Conservation (phyloP, 1,140 invertebrate species). For the Drosophila trapezifrons region DNA sequence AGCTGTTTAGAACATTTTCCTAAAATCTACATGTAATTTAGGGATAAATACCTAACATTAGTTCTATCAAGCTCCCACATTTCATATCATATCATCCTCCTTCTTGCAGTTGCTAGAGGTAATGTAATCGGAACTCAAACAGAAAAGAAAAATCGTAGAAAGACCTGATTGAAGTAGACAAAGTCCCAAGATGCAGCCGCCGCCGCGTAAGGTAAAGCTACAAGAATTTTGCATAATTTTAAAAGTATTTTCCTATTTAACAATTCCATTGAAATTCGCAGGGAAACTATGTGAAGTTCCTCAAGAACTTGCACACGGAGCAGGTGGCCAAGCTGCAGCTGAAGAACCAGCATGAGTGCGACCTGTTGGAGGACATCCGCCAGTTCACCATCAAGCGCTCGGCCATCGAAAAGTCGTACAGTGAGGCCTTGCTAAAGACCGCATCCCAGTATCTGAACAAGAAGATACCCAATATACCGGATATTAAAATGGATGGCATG, state of each 20-base stretch:
- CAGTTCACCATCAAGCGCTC: slow-evolving; percentile 96
- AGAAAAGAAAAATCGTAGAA: slow-evolving; percentile 35
- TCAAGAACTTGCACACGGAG: slow-evolving; percentile 96
- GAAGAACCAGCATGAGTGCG: slow-evolving; percentile 98
- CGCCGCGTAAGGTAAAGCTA: slow-evolving; percentile 79
- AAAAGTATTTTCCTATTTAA: not conserved
- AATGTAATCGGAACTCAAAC: slow-evolving; percentile 64
- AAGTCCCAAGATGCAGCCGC: slow-evolving; percentile 81
- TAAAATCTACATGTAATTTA: not conserved
- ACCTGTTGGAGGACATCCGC: slow-evolving; percentile 96
- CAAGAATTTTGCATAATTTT: not conserved
- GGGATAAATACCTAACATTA: not conserved
- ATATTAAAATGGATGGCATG: slow-evolving; percentile 93
- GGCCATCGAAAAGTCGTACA: slow-evolving; percentile 97
- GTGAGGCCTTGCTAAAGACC: slow-evolving; percentile 95
- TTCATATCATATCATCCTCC: not conserved
- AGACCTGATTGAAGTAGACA: slow-evolving; percentile 39
- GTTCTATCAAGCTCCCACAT: not conserved
- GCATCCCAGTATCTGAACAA: slow-evolving; percentile 95
- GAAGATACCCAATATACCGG: slow-evolving; percentile 95
- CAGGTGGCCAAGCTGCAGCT: slow-evolving; percentile 95
- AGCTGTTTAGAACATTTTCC: too few relatives aligned
- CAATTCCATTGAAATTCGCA: slow-evolving; percentile 73
- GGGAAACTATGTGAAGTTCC: slow-evolving; percentile 94
- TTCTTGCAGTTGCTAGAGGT: slow-evolving; percentile 67